Conservation (phyloP, 2,888 invertebrate species). For the Hyposoter didymator region DNA sequence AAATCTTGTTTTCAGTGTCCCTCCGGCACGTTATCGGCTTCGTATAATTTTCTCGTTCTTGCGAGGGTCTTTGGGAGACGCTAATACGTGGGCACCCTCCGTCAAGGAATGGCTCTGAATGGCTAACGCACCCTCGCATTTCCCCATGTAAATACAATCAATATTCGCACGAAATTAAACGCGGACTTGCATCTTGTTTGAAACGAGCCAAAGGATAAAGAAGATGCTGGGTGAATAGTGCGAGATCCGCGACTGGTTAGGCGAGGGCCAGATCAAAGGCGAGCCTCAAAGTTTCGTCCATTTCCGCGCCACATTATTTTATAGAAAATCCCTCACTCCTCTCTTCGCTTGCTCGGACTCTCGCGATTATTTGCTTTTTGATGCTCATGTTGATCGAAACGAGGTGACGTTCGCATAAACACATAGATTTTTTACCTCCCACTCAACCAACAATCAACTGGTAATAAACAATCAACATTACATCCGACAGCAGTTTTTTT, state of each 20-base stretch:
- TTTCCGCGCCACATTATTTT: constrained; percentile 24
- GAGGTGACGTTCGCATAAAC: constrained; percentile 25
- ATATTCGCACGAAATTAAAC: constrained; percentile 62
- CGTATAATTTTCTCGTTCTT: constrained; percentile 44
- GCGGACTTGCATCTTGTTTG: constrained; percentile 23
- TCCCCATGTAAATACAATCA: constrained; percentile 20
- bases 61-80: constrained; percentile 15
- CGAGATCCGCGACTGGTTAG: constrained; percentile 63
- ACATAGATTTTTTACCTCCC: not conserved
- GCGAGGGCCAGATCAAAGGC: constrained; percentile 55
- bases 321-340: constrained; percentile 19
- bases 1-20: too few species aligned
- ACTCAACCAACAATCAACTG: not conserved
- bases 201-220: not conserved
- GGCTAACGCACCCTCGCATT: constrained; percentile 60
- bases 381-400: constrained; percentile 45
- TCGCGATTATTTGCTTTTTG: not conserved
- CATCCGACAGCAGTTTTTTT: not conserved
- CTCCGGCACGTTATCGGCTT: constrained; percentile 34
- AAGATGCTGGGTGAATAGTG: constrained; percentile 31
- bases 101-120: constrained; percentile 65
- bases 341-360: constrained; percentile 5
- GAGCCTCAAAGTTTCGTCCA: constrained; percentile 51
- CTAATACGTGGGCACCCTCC: constrained; percentile 44
- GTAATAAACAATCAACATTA: not conserved